Percentiles rank a stretch among this genome's conserved stretches.
phyloP scores from a whole-genome alignment of 1,140 invertebrate genomes.

The Drosophila lacertosa region DNA sequence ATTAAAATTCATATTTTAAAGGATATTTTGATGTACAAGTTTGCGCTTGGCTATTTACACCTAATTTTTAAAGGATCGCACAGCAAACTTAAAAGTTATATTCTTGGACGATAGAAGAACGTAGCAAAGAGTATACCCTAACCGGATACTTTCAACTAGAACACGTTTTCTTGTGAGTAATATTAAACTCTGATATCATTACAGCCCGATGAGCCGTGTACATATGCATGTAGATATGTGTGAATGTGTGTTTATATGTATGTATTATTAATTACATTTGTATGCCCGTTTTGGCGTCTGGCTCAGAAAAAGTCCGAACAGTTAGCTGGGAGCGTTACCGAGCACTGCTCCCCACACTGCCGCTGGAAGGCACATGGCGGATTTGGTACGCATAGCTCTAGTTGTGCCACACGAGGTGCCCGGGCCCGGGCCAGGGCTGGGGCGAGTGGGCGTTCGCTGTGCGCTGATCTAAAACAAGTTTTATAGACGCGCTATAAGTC shows the following conservation, averaged over 20 bases:
- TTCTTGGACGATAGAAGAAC: too few relatives aligned
- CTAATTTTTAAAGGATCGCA: too few relatives aligned
- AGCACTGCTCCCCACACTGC: slow-evolving; percentile 62
- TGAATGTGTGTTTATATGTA: neutral
- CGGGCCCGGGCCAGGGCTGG: too few relatives aligned
- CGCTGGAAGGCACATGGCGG: slow-evolving; percentile 11
- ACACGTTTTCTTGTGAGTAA: neutral
- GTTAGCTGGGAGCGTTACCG: slow-evolving; percentile 52
- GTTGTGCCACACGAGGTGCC: slow-evolving; percentile 10
- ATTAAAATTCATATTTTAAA: too few relatives aligned
- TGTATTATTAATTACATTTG: too few relatives aligned
- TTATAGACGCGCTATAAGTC: slow-evolving; percentile 37
- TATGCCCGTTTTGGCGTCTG: neutral
- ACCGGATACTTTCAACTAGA: too few relatives aligned
- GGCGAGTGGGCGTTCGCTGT: slow-evolving; percentile 53
- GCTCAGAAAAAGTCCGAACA: slow-evolving; percentile 71
- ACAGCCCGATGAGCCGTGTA: neutral
- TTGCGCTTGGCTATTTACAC: too few relatives aligned
- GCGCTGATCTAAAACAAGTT: slow-evolving; percentile 62
- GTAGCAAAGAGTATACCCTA: neutral
- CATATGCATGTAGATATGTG: neutral
- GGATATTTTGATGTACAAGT: too few relatives aligned
- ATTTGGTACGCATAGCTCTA: slow-evolving; percentile 2
- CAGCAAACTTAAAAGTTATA: too few relatives aligned
- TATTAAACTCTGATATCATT: neutral